phyloP scores from a whole-genome alignment of 2,888 invertebrate genomes.

The Caenorhabditis sinica region DNA sequence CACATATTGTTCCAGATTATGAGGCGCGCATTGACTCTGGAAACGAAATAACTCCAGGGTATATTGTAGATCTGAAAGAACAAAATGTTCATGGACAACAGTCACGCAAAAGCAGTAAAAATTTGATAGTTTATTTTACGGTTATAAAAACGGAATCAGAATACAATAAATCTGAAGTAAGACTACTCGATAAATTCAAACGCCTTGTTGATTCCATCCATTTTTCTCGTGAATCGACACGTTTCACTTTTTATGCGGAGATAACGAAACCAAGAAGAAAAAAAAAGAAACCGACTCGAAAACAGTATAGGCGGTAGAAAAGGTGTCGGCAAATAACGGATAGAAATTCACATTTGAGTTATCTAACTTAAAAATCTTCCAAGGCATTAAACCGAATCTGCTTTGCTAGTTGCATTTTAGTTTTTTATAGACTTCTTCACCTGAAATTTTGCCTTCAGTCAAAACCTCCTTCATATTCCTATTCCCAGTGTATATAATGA shows the following conservation, averaged over 20 bases:
- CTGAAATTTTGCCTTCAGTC: background rate
- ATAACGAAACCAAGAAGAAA: slow-evolving; percentile 40
- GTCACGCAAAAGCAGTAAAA: background rate
- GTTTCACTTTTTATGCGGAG: slow-evolving; percentile 59
- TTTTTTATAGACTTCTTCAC: background rate
- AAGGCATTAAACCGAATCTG: background rate
- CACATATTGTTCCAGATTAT: slow-evolving; percentile 50
- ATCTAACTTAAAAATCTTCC: slow-evolving; percentile 18
- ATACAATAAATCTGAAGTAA: slow-evolving; percentile 19
- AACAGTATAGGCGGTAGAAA: slow-evolving; percentile 36
- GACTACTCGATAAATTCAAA: slow-evolving; percentile 20
- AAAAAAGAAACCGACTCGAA: slow-evolving; percentile 11
- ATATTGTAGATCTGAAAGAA: background rate
- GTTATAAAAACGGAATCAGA: background rate
- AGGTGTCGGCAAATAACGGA: background rate
- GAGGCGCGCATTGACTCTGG: background rate
- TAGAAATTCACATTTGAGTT: slow-evolving; percentile 9
- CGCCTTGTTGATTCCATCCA: slow-evolving; percentile 42
- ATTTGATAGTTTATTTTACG: background rate
- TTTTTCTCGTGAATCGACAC: slow-evolving; percentile 47
- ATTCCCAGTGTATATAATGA: slow-evolving; percentile 6
- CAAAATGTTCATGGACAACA: background rate
- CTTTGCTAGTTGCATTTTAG: background rate
- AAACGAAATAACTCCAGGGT: background rate
- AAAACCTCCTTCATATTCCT: slow-evolving; percentile 3